These are phyloP conservation scores for Tiaroga cobitis DNA, from an alignment of 2,797 vertebrate genomes.

Conservation along the genomic window DNA sequence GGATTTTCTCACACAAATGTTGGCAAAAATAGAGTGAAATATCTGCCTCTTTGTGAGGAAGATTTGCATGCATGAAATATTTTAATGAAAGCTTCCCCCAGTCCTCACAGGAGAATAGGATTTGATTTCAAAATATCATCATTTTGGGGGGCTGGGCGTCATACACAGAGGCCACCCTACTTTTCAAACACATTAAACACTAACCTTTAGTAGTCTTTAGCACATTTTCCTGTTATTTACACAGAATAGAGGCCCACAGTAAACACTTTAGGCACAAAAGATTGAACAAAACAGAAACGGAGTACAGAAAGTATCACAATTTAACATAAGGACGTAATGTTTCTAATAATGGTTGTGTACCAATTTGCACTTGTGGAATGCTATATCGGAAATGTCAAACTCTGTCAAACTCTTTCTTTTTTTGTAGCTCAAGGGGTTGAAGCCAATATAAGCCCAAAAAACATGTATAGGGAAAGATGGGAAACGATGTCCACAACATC, in stretches of 20 bases:
- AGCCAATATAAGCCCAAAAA: not conserved
- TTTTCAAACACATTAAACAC: slow-evolving; percentile 29
- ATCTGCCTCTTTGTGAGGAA: slow-evolving; percentile 81
- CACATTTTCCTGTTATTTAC: slow-evolving; percentile 41
- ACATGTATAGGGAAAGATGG: not conserved
- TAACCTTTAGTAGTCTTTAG: slow-evolving; percentile 42
- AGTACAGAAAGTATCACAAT: not conserved
- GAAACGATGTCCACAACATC: not conserved
- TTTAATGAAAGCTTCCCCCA: slow-evolving; percentile 69
- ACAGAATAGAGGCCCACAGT: slow-evolving; percentile 10
- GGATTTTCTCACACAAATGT: slow-evolving; percentile 84
- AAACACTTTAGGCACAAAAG: not conserved
- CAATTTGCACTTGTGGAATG: not conserved
- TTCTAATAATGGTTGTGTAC: not conserved
- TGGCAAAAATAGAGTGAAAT: slow-evolving; percentile 85
- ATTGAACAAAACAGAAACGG: not conserved
- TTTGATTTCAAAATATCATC: slow-evolving; percentile 61
- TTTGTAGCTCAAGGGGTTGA: not conserved
- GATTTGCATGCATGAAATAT: slow-evolving; percentile 82
- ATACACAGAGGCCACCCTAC: slow-evolving; percentile 47
- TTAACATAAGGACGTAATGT: not conserved
- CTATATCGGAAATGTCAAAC: not conserved
- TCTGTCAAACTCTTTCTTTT: not conserved
- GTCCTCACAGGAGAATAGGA: slow-evolving; percentile 51
- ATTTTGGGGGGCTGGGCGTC: slow-evolving; percentile 58